Percentiles rank a stretch among this genome's conserved stretches.
phyloP scores from a whole-genome alignment of 2,888 invertebrate genomes.

The Allophyes oxyacanthae region DNA sequence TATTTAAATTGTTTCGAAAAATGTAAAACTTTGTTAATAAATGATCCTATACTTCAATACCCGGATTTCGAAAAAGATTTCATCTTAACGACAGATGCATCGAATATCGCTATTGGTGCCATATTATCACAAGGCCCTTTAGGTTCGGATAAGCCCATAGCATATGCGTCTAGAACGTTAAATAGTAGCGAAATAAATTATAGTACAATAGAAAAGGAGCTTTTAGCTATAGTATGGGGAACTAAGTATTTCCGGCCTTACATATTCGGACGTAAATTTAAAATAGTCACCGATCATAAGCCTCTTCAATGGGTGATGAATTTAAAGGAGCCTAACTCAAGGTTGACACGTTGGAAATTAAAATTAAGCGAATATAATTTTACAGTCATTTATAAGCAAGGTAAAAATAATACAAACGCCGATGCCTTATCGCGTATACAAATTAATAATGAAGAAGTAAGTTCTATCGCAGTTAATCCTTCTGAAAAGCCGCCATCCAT shows the following conservation, averaged over 20 bases:
- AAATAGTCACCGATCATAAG: slow-evolving; percentile 8
- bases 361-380: slow-evolving; percentile 17
- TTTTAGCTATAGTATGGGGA: neutral
- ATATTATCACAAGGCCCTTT: neutral
- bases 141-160: slow-evolving; percentile 4
- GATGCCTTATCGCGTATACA: slow-evolving; percentile 44
- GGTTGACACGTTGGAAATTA: slow-evolving; percentile 50
- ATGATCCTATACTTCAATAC: neutral
- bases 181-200: slow-evolving; percentile 9
- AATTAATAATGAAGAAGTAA: slow-evolving; percentile 19
- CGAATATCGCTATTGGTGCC: slow-evolving; percentile 3
- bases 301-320: slow-evolving; percentile 13
- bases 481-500: neutral
- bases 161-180: slow-evolving; percentile 6
- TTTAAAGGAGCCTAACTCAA: slow-evolving; percentile 6
- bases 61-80: slow-evolving; percentile 7
- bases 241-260: slow-evolving; percentile 1
- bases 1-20: neutral
- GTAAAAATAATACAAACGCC: slow-evolving; percentile 39
- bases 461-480: neutral
- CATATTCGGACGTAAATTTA: neutral
- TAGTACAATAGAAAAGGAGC: neutral
- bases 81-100: slow-evolving; percentile 20
- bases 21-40: neutral
- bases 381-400: slow-evolving; percentile 40